A percentile compares a stretch with the other conserved stretches of the same genome.
Evolutionary conservation across 2,888 invertebrate genomes (phyloP).

Genomic region (Meteorus colon): DNA sequence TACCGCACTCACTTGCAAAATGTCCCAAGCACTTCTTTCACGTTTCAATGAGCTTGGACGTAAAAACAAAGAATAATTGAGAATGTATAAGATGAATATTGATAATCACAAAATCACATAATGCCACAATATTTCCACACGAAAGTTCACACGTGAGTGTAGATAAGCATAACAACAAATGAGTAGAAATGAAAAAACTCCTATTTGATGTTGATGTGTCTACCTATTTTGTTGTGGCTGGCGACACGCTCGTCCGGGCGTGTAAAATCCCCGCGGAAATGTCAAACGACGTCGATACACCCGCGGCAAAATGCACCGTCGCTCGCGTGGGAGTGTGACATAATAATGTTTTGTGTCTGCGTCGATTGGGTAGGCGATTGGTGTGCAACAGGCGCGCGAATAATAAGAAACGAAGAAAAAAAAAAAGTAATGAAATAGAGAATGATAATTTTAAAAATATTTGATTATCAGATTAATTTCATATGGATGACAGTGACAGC

Average conservation of each 20-base stretch:
- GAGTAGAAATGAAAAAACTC: background rate
- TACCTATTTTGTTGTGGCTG: slow-evolving; percentile 20
- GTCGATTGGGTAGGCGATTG: slow-evolving; percentile 45
- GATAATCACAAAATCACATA: slow-evolving; percentile 4
- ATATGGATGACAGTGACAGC: background rate
- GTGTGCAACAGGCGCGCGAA: slow-evolving; percentile 12
- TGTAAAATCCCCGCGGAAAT: slow-evolving; percentile 54
- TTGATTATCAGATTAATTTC: background rate
- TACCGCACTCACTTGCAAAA: background rate
- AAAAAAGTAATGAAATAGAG: slow-evolving; percentile 21
- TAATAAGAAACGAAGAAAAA: background rate
- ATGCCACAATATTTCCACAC: background rate
- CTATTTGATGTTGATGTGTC: background rate
- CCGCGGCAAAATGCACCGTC: slow-evolving; percentile 60
- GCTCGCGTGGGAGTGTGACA: slow-evolving; percentile 71
- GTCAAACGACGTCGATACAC: slow-evolving; percentile 61
- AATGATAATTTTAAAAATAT: background rate
- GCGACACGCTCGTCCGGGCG: slow-evolving; percentile 34
- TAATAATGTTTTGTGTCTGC: slow-evolving; percentile 60
- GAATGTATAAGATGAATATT: background rate
- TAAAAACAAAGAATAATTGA: background rate
- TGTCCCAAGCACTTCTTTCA: background rate
- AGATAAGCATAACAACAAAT: background rate
- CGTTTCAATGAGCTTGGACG: background rate
- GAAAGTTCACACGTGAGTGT: background rate